phyloP scores from a whole-genome alignment of 2,888 invertebrate species.

The Trachelus iudaicus region DNA sequence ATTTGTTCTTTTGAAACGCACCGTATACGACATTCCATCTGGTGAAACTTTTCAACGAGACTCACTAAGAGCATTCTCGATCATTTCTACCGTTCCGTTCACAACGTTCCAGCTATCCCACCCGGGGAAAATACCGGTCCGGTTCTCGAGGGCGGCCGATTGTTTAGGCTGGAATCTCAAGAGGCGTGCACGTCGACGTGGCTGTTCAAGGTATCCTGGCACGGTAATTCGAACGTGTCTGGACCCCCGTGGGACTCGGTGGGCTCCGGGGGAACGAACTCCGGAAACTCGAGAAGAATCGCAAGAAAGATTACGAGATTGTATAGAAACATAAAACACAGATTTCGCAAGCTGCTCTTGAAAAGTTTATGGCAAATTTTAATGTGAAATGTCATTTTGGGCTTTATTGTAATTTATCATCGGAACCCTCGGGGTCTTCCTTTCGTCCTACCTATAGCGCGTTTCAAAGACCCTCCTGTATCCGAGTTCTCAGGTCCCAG shows the following conservation, averaged over 20 bases:
- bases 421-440: neutral
- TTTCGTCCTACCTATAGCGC: neutral
- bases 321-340: neutral
- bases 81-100: neutral
- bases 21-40: neutral
- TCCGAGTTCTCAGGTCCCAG: neutral
- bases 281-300: neutral
- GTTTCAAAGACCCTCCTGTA: neutral
- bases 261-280: neutral
- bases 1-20: neutral
- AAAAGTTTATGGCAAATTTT: neutral
- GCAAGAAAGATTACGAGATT: neutral
- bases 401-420: neutral
- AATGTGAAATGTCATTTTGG: neutral
- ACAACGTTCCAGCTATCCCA: neutral
- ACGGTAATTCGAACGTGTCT: neutral
- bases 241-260: neutral
- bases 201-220: neutral
- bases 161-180: constrained; percentile 33
- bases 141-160: constrained; percentile 33
- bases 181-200: constrained; percentile 24
- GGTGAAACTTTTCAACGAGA: neutral
- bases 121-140: constrained; percentile 19
- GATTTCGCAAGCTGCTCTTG: neutral
- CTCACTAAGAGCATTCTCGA: neutral